Conservation (phyloP, 1,140 invertebrate genomes). For the Phortica variegata region DNA sequence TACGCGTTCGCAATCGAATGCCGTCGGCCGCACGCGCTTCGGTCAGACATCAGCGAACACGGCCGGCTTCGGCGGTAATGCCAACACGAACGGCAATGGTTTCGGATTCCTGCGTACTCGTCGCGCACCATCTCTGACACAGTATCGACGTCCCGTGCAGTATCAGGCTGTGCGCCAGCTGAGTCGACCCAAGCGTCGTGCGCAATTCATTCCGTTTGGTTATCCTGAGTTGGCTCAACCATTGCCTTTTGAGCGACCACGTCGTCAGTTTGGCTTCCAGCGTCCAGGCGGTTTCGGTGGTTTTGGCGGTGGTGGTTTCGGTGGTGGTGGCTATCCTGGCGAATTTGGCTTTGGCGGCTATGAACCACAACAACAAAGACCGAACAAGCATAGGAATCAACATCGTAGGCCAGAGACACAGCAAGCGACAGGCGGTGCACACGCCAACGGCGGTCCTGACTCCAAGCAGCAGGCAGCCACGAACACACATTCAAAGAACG, state of each 20-base stretch:
- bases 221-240: conserved; percentile 21
- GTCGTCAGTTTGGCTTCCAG: conserved; percentile 34
- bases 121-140: conserved; percentile 7
- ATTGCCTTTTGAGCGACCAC: conserved; percentile 15
- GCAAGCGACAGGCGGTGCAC: conserved; percentile 30
- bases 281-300: conserved; percentile 15
- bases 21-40: conserved; percentile 25
- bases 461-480: conserved; percentile 52
- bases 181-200: conserved; percentile 35
- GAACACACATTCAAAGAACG: conserved; percentile 38
- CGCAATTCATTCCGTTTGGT: conserved; percentile 39
- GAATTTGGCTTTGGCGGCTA: conserved; percentile 5
- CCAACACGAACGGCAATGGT: conserved; percentile 22
- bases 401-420: too few relatives aligned
- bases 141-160: conserved; percentile 10
- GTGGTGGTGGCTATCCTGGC: not conserved
- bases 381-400: too few relatives aligned
- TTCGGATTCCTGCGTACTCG: conserved; percentile 14
- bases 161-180: conserved; percentile 7
- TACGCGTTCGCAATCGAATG: conserved; percentile 39
- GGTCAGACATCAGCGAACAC: conserved; percentile 43
- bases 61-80: conserved; percentile 32
- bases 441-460: conserved; percentile 30
- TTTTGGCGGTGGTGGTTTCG: conserved; percentile 13
- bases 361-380: not conserved